Conservation (phyloP, 2,797 vertebrate species). For the Urocyon cinereoargenteus region DNA sequence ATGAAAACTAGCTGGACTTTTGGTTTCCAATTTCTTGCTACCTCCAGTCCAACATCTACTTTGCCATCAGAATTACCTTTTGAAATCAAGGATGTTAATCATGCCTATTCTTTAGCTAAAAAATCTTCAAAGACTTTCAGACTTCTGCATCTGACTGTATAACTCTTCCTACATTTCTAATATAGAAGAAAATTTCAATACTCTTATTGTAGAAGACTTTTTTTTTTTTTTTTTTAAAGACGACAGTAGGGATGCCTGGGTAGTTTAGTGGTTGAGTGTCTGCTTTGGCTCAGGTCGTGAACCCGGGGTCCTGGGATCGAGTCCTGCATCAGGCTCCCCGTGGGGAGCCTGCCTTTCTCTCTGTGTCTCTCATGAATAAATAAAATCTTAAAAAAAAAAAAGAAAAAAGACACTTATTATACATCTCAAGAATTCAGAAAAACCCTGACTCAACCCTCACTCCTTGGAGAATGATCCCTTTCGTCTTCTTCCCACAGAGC, state of each 20-base stretch:
- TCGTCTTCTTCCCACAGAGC: neutral
- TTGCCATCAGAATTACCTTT: neutral
- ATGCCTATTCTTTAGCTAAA: neutral
- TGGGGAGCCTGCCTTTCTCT: too few species aligned
- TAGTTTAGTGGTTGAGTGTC: too few species aligned
- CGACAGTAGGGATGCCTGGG: too few species aligned
- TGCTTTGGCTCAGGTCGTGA: too few species aligned
- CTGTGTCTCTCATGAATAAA: too few species aligned
- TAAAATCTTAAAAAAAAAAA: too few species aligned
- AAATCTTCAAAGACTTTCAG: neutral
- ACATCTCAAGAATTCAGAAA: neutral
- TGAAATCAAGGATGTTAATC: neutral
- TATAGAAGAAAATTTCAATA: neutral
- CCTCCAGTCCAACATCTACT: neutral
- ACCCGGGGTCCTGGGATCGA: too few species aligned
- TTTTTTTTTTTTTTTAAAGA: neutral
- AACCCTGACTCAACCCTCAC: neutral
- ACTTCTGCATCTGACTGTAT: neutral
- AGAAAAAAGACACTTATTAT: neutral
- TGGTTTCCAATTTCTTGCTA: neutral
- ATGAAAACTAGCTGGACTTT: neutral
- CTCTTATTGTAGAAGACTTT: neutral
- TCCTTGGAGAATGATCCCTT: neutral
- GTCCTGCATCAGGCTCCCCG: too few species aligned
- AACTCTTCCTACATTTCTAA: neutral